Evolutionary conservation across 2,113 vertebrate species (phyloP).

Genomic region (Clupea harengus): DNA sequence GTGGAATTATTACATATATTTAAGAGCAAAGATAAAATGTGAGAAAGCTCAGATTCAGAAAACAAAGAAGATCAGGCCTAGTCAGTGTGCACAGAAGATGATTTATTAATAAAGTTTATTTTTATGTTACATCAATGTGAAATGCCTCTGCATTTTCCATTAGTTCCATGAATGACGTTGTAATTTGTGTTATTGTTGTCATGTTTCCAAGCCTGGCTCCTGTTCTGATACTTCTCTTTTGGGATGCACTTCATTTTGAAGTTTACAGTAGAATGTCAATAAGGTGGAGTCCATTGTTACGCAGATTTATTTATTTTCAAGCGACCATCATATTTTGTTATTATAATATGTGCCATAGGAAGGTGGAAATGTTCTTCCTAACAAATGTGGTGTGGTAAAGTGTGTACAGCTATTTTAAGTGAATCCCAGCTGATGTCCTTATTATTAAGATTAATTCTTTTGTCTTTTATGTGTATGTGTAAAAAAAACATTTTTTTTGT

Average conservation of each 20-base stretch:
- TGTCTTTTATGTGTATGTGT: background rate
- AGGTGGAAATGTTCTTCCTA: background rate
- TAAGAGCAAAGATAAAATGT: background rate
- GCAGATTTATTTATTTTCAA: background rate
- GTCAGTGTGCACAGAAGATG: background rate
- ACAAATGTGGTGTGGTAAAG: conserved; percentile 21
- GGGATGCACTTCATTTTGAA: background rate
- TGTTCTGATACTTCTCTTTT: background rate
- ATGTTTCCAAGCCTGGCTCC: background rate
- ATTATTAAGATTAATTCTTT: background rate
- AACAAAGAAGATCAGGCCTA: background rate
- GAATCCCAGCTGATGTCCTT: conserved; percentile 18
- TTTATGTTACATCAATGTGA: background rate
- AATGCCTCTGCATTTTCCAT: background rate
- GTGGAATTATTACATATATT: background rate
- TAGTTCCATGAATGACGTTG: background rate
- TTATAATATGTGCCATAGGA: background rate
- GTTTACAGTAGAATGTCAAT: conserved; percentile 5
- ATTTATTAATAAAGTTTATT: background rate
- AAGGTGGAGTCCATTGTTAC: background rate
- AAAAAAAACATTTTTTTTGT: conserved; percentile 17
- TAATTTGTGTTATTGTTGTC: background rate
- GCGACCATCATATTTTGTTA: background rate
- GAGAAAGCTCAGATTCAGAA: background rate
- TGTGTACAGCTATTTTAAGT: conserved; percentile 22